phyloP scores from a whole-genome alignment of 2,888 invertebrate genomes.

The Lithophane semibrunnea region DNA sequence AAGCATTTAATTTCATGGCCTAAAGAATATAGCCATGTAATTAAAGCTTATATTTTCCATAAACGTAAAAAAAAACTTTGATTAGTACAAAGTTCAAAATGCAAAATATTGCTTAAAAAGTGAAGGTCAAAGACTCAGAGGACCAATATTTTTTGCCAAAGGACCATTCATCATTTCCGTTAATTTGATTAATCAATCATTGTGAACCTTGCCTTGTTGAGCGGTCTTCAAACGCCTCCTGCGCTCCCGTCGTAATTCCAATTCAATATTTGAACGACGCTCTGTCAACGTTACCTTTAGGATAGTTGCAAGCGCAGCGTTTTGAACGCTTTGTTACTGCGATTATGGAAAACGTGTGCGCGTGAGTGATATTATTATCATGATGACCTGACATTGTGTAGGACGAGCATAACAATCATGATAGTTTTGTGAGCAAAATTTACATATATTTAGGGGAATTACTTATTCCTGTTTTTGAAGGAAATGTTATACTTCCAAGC shows the following conservation, averaged over 20 bases:
- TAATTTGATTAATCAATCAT: conserved; percentile 37
- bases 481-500: background rate
- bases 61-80: background rate
- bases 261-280: conserved; percentile 81
- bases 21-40: background rate
- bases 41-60: background rate
- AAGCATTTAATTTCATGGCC: background rate
- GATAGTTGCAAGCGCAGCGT: conserved; percentile 25
- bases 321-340: conserved; percentile 8
- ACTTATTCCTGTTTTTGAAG: too few species aligned
- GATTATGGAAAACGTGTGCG: background rate
- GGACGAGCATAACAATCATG: background rate
- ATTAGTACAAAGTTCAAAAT: background rate
- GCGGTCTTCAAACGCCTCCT: conserved; percentile 68
- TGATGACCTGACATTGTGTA: background rate
- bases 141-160: background rate
- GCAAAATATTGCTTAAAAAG: background rate
- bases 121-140: background rate
- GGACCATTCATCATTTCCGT: background rate
- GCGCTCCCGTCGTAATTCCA: conserved; percentile 77
- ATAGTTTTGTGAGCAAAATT: background rate
- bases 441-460: too few species aligned
- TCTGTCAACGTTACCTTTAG: conserved; percentile 72
- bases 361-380: background rate
- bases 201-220: conserved; percentile 67